phyloP scores from a whole-genome alignment of 2,797 vertebrate genomes.

The Tangara arthus region DNA sequence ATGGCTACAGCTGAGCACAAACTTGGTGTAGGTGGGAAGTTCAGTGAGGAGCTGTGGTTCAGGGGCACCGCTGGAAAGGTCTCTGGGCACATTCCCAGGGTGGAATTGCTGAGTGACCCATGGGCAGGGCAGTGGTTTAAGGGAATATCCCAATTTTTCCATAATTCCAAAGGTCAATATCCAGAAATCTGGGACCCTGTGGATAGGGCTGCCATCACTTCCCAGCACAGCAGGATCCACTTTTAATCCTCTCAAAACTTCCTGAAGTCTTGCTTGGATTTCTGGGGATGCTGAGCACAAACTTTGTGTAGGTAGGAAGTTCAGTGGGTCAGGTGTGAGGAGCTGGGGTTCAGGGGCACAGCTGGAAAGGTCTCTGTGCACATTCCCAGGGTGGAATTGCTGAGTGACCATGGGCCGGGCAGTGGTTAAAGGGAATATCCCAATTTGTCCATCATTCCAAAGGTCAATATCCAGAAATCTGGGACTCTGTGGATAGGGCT shows the following conservation, averaged over 20 bases:
- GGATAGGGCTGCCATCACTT: not conserved
- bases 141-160: not conserved
- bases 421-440: not conserved
- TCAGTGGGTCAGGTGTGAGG: not conserved
- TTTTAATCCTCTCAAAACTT: not conserved
- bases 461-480: rapidly evolving
- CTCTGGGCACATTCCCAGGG: no score
- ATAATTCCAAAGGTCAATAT: not conserved
- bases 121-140: not conserved
- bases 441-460: not conserved
- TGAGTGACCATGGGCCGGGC: not conserved
- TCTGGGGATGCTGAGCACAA: rapidly evolving
- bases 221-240: not conserved
- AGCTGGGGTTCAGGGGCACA: no score
- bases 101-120: no score
- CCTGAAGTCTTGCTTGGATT: not conserved
- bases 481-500: rapidly evolving
- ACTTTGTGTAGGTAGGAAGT: rapidly evolving
- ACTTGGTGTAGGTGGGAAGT: rapidly evolving
- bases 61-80: no score
- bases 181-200: rapidly evolving
- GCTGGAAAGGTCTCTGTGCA: no score
- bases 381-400: no score
- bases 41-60: not conserved
- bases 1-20: not conserved